Evolutionary conservation across 2,113 vertebrate genomes (phyloP), one percentile per base, ranked within the genome.

Genomic region (Seriola quinqueradiata): DNA sequence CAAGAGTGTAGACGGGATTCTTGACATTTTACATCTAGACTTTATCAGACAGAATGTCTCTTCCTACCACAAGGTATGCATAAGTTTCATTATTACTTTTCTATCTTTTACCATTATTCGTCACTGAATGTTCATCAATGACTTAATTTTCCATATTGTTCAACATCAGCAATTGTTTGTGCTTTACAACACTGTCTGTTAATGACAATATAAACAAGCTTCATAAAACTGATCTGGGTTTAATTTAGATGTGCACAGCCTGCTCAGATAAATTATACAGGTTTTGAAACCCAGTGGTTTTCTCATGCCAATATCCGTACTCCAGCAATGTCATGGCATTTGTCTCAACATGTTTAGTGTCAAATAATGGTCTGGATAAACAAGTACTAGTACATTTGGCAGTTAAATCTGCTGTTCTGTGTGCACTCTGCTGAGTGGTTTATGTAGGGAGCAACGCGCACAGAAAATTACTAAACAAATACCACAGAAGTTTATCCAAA

Each of bases 11-110:
- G 3, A 2, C 16, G 44, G 14, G 13, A 42, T 9, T 14, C 68
- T 63, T 32, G 7, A 59, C 5, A 9, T 54, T n/a, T 34, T 8
- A 71, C 69, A 67, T 46, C 60, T 58, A 25, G 32, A 84, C 14
- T 50, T 74, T 21, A 3, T 38, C 8, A 34, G 6, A 0, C 46
- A 4, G 1, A 46, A 88, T 84, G 72, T 6, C 14, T 79, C 8
- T 13, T 54, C 1, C 28, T 28, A 2, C 40, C 1, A 65, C 74
- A 83, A 89, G 90, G 90, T 92, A 86, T 38, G 77, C 10, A 50
- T 44, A 8, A 7, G 9, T 7, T 70, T 69, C 36, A 6, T 38
- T 44, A 19, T 65, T 48, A 7, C 7, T 73, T 36, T 54, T 42
- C 40, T 42, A 42, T 61, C 4, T 46, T 48, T 69, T 67, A 21